Evolutionary conservation across 23 tunicate species (phyloP), one percentile per base, ranked within the genome.

Genomic region (Halocynthia aurantium): DNA sequence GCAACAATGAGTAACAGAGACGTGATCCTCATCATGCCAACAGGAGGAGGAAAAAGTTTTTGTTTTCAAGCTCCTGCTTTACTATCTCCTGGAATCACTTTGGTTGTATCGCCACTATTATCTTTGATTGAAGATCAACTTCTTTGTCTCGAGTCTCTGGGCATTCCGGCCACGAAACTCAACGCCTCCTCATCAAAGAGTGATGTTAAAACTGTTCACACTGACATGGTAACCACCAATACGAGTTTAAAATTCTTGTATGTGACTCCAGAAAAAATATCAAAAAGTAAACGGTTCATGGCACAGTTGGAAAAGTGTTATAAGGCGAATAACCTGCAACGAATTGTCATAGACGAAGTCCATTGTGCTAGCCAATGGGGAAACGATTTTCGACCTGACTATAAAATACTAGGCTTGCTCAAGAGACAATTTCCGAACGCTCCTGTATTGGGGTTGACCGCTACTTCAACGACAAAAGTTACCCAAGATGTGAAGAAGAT

Each of bases 321-420:
- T 63, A 74, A 68, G 40, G 20, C 61, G 22, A 88, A 88, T 20
- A 92, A 86, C 70, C 62, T 92, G 58, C 15, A 77, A 8, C 71
- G 98, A 22, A 86, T 92, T 40, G 98, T 72, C 57, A 79, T 92
- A 22, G 98, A 92, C 52, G 98, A 92, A 77, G 98, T 92, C 6
- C 98, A 92, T 61, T 92, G 98, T 67, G 92, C 83, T 6, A 88
- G 85, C 31, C 88, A 86, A 55, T 92, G 92, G 98, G 98, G 98
- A 52, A 92, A 84, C 62, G 86, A 84, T 75, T 90, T 90, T 69
- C 72, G 96, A 69, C 96, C 89, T 20, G 98, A 92, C 83, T 92
- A 92, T 80, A 92, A 85, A 65, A 75, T 77, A 6, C 62, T 92
- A 52, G 80, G 85, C 22, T 82, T 82, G 22, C 51, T 92, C 44